These are phyloP conservation scores for Synanceia verrucosa DNA, from an alignment of 2,797 vertebrate genomes.

Conservation along the genomic window DNA sequence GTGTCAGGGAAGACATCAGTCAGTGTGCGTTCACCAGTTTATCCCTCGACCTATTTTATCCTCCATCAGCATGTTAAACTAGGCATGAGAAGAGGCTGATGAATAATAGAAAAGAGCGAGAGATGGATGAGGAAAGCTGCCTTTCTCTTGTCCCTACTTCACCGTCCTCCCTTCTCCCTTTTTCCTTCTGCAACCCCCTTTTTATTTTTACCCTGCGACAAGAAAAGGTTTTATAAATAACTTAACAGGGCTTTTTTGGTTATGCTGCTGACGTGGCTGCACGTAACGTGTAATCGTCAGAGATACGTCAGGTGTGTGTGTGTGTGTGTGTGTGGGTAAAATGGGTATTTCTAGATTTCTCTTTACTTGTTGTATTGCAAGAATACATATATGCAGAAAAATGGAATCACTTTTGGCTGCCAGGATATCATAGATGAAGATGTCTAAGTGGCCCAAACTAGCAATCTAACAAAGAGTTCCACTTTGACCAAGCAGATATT, in stretches of 20 bases:
- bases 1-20: slow-evolving; percentile 68
- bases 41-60: slow-evolving; percentile 75
- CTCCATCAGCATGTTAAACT: slow-evolving; percentile 63
- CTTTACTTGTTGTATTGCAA: not conserved
- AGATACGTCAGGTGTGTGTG: slow-evolving; percentile 38
- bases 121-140: slow-evolving; percentile 75
- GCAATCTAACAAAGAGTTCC: not conserved
- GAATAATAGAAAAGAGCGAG: slow-evolving; percentile 76
- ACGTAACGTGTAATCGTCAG: slow-evolving; percentile 45
- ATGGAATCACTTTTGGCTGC: not conserved
- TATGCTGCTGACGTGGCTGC: slow-evolving; percentile 45
- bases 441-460: not conserved
- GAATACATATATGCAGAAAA: not conserved
- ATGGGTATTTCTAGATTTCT: not conserved
- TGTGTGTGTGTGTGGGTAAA: slow-evolving; percentile 12
- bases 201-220: slow-evolving; percentile 46
- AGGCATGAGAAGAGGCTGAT: slow-evolving; percentile 67
- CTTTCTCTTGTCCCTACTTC: slow-evolving; percentile 33
- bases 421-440: not conserved
- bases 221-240: slow-evolving; percentile 74
- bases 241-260: slow-evolving; percentile 62
- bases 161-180: slow-evolving; percentile 1
- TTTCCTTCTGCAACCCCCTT: slow-evolving; percentile 16
- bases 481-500: not conserved
- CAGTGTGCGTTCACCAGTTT: slow-evolving; percentile 49